Evolutionary conservation across 2,797 vertebrate species (phyloP), one percentile per base, ranked within the genome.

Genomic region (Melanotaenia boesemani): DNA sequence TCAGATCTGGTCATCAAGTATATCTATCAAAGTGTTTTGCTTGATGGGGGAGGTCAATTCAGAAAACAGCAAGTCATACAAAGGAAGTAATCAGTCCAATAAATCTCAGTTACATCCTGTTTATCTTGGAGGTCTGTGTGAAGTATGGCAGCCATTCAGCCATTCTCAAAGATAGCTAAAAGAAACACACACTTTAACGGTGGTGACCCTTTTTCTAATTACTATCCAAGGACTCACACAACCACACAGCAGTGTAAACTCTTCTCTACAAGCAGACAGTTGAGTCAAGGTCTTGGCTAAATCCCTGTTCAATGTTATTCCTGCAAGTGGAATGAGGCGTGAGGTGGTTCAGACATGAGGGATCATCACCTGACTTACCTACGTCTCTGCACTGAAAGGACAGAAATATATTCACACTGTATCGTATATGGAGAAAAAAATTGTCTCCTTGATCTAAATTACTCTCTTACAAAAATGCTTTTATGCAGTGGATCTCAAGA

Each of bases 221-320:
- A 58, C 59, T 56, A 24, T 20, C 26, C 5, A 5, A 22, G 70
- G 41, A 34, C 65, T 67, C 37, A 16, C 69, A 61, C 71, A 68
- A 39, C 32, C 32, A 18, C 71, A 12, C 59, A 13, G 16, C 72
- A 57, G 75, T 76, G 77, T 44, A 39, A 86, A 78, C 78, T 67
- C 76, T 22, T 60, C 59, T 79, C 62, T 58, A 39, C 50, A 72
- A 54, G 76, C 77, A 77, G 82, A 76, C 86, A 83, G 91, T 92
- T 87, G 77, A 62, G 86, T 90, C 74, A 81, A 93, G 86, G 90
- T 89, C 82, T 76, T 68, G 44, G 83, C 90, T 89, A 92, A 92
- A 88, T 88, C 89, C 82, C 44, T 73, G 79, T 77, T 91, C 81
- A 91, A 74, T 89, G 88, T 90, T 90, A 89, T 85, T 89, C 81